phyloP scores from a whole-genome alignment of 2,888 invertebrate species.

The Aleiodes leptofemur region DNA sequence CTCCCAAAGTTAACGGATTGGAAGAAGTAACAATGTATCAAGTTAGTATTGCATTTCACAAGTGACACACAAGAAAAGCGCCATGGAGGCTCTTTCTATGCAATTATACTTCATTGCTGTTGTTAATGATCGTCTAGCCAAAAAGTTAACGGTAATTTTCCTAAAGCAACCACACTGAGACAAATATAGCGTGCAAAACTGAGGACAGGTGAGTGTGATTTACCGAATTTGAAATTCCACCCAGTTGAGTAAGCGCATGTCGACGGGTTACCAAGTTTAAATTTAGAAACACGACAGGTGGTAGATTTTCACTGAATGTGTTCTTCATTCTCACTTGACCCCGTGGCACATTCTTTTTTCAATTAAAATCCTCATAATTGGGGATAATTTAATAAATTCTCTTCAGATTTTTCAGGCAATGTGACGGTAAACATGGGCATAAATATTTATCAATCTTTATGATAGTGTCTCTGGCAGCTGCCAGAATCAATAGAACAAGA shows the following conservation, averaged over 20 bases:
- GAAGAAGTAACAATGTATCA: too few species aligned
- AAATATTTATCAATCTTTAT: too few species aligned
- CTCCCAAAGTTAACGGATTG: too few species aligned
- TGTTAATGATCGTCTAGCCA: slow-evolving; percentile 49
- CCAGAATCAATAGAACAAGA: too few species aligned
- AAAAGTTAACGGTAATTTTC: slow-evolving; percentile 49
- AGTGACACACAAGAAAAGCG: slow-evolving; percentile 10
- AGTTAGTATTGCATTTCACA: neutral
- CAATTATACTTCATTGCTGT: too few species aligned
- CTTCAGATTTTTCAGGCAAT: too few species aligned
- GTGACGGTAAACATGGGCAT: too few species aligned
- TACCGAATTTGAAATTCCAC: slow-evolving; percentile 51
- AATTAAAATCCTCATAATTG: too few species aligned
- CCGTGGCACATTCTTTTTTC: neutral
- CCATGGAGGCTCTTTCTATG: neutral
- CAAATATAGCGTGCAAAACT: slow-evolving; percentile 50
- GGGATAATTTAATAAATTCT: too few species aligned
- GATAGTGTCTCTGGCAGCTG: too few species aligned
- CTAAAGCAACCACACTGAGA: slow-evolving; percentile 37
- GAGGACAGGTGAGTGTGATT: slow-evolving; percentile 56
- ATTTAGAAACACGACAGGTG: slow-evolving; percentile 54
- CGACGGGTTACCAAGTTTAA: slow-evolving; percentile 45
- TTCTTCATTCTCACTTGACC: slow-evolving; percentile 33
- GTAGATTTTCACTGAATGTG: slow-evolving; percentile 45
- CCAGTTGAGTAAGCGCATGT: slow-evolving; percentile 37